Evolutionary conservation across 2,888 invertebrate species (phyloP).

Genomic region (Hydriomena furcata): DNA sequence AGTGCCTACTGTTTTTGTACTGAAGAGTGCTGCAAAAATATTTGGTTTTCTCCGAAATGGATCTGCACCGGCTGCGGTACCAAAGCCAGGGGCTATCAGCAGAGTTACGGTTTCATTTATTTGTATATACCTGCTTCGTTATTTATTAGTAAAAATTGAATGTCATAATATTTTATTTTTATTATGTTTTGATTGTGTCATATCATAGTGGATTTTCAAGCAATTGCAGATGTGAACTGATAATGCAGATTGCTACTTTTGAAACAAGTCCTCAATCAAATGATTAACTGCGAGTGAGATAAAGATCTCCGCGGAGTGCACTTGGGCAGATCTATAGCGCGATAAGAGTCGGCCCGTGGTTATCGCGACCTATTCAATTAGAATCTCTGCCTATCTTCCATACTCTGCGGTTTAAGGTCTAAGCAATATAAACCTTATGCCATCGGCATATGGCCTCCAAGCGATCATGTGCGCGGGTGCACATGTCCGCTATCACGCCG

Average conservation of each 20-base stretch:
- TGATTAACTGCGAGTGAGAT: slow-evolving; percentile 9
- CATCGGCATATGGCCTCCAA: background rate
- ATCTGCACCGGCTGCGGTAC: background rate
- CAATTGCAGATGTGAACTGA: too few relatives aligned
- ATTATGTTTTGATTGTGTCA: too few relatives aligned
- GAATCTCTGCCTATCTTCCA: slow-evolving; percentile 26
- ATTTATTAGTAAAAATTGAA: too few relatives aligned
- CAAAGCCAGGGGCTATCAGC: too few relatives aligned
- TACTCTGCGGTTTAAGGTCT: background rate
- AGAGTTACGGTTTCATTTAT: too few relatives aligned
- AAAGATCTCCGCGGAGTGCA: slow-evolving; percentile 8
- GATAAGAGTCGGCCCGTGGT: slow-evolving; percentile 2
- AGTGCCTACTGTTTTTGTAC: slow-evolving; percentile 20
- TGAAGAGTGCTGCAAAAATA: slow-evolving; percentile 45
- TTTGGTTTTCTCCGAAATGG: slow-evolving; percentile 31
- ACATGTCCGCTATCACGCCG: background rate
- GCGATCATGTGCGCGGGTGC: too few relatives aligned
- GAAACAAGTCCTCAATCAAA: slow-evolving; percentile 2
- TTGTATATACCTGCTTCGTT: too few relatives aligned
- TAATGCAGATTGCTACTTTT: background rate
- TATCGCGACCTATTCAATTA: slow-evolving; percentile 42
- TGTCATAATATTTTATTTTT: too few relatives aligned
- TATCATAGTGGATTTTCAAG: too few relatives aligned
- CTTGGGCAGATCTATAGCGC: background rate
- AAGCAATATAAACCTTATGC: background rate